Base-by-base conservation (phyloP, 2,113 vertebrate genomes). In the Lophochroa leadbeateri region DNA sequence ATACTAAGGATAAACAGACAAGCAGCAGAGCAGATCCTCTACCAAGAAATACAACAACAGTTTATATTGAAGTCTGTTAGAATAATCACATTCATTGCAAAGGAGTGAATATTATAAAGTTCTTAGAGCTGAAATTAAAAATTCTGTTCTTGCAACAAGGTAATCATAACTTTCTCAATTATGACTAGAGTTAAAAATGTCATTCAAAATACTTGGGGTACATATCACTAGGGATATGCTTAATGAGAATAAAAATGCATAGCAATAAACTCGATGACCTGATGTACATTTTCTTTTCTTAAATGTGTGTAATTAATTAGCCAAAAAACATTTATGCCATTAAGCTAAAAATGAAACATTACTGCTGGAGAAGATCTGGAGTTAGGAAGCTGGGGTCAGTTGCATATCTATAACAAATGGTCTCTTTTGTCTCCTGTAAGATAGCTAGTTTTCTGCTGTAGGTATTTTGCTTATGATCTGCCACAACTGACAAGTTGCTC, bases 161-260 rank as follows among this genome's bases (percentile, higher is more conserved):
- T 37, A 65, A 72, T 76, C 43, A 55, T 17, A 60, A 65, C 46
- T 61, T 83, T 29, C 23, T 70, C 39, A 43, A 53, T 46, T 53
- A 68, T 28, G 15, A 60, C 9, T 44, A 49, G 21, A 79, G 8
- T 52, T 33, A 64, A 88, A 88, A 88, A 50, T 8, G 13, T 58
- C 6, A 77, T 41, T 92, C 25, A 46, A 60, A 88, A 28, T 50
- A 65, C 9, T 33, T 44, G 28, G 4, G 25, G 10, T 67, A 67
- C 16, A 3, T 25, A 67, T 35, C 0, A 2, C 11, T 41, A 61
- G 0, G 0, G 5, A 58, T 76, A 57, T 28, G 15, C 11, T 57
- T 79, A 47, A 80, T 60, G 16, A 75, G 16, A 88, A 80, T 15
- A 76, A 71, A 72, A 88, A 63, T 3, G 6, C 25, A n/a, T 1